Percentiles rank a stretch among this genome's conserved stretches.
phyloP scores from a whole-genome alignment of 2,797 vertebrate species.

The Helicolenus hilgendorfi region DNA sequence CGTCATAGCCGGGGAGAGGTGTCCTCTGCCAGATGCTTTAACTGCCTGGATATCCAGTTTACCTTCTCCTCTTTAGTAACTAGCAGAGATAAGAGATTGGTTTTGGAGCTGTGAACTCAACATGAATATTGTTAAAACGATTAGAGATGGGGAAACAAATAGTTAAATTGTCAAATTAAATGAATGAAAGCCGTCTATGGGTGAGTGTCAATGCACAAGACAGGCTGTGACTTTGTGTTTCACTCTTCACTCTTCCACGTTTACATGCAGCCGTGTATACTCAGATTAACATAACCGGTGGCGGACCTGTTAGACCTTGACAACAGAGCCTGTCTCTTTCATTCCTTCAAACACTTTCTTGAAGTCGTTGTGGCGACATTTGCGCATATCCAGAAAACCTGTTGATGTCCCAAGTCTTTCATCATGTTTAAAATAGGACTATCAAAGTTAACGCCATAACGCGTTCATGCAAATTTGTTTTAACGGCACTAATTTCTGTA shows the following conservation, averaged over 20 bases:
- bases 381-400: no score
- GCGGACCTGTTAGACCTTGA: not conserved
- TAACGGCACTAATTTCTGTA: no score
- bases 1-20: constrained; percentile 26
- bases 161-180: no score
- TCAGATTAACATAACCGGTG: not conserved
- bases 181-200: no score
- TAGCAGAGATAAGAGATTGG: not conserved
- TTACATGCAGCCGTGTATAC: no score
- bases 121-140: not conserved
- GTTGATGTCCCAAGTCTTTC: no score
- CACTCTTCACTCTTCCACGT: no score
- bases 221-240: not conserved
- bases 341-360: not conserved
- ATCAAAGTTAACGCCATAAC: no score
- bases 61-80: not conserved
- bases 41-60: constrained; percentile 20
- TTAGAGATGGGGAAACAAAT: not conserved
- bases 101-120: not conserved
- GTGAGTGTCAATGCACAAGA: not conserved
- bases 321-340: not conserved
- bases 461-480: no score
- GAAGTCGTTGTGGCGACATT: not conserved
- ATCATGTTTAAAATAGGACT: no score
- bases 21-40: constrained; percentile 52